These are phyloP conservation scores for Ceratosolen solmsi DNA, from an alignment of 1,140 invertebrate species.

Conservation along the genomic window DNA sequence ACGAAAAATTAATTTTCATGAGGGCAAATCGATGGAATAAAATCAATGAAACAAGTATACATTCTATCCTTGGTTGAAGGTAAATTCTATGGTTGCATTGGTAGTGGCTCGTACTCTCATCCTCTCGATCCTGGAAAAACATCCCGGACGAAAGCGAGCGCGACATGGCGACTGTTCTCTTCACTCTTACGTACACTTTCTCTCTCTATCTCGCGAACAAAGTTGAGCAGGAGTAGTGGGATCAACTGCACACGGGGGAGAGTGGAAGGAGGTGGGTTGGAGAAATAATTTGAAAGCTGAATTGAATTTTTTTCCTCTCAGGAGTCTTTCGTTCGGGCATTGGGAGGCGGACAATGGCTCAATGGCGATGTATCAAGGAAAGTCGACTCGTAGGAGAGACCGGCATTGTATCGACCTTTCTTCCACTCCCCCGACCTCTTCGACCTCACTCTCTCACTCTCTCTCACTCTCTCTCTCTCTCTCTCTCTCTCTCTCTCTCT, in stretches of 20 bases:
- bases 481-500: neutral
- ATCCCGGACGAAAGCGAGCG: conserved; percentile 11
- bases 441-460: conserved; percentile 32
- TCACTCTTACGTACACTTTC: neutral
- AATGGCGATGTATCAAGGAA: conserved; percentile 75
- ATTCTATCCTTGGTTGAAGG: no score
- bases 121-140: conserved; percentile 1
- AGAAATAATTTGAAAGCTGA: conserved; percentile 75
- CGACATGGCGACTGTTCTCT: neutral
- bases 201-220: conserved; percentile 46
- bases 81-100: neutral
- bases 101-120: neutral
- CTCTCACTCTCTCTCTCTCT: neutral
- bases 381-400: conserved; percentile 73
- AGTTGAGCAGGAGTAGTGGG: conserved; percentile 24
- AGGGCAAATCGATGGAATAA: no score
- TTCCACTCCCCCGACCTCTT: conserved; percentile 59
- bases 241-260: conserved; percentile 54
- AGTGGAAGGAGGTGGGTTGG: conserved; percentile 55
- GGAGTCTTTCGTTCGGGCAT: conserved; percentile 70
- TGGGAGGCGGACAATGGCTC: conserved; percentile 73
- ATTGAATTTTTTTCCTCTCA: conserved; percentile 71
- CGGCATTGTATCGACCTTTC: conserved; percentile 74
- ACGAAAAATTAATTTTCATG: no score
- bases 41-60: no score